These are phyloP conservation scores for Pissodes strobi DNA, from an alignment of 1,140 invertebrate species.

Conservation along the genomic window DNA sequence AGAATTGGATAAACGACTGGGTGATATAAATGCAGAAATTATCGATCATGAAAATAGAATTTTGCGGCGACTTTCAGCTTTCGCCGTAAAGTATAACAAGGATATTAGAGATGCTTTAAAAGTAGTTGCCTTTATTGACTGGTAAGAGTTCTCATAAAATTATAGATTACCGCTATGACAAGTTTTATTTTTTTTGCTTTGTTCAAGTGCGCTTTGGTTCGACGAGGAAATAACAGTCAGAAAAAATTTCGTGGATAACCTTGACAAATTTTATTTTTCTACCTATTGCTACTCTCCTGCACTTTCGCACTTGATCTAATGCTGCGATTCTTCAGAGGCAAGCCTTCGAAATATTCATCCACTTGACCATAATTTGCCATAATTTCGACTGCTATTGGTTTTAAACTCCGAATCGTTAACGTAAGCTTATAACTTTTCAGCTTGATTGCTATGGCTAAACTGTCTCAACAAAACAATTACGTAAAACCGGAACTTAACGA, in stretches of 20 bases:
- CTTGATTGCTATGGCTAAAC: slow-evolving; percentile 71
- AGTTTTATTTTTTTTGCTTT: no score
- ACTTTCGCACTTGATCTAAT: no score
- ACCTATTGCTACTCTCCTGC: no score
- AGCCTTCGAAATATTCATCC: no score
- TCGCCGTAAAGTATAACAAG: slow-evolving; percentile 65
- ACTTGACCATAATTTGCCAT: not conserved
- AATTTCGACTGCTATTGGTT: not conserved
- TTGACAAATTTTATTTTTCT: no score
- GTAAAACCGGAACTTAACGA: slow-evolving; percentile 67
- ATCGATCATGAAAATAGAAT: slow-evolving; percentile 76
- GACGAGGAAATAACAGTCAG: no score
- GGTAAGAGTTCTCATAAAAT: no score
- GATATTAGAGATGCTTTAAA: slow-evolving; percentile 66
- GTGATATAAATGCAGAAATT: slow-evolving; percentile 76
- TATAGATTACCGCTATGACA: no score
- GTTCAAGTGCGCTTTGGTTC: no score
- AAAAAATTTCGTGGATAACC: no score
- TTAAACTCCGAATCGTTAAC: no score
- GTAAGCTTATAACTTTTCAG: slow-evolving; percentile 65
- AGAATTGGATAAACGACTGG: slow-evolving; percentile 77
- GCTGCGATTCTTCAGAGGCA: no score
- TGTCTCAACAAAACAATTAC: slow-evolving; percentile 74
- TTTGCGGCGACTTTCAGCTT: slow-evolving; percentile 69
- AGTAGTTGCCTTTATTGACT: slow-evolving; percentile 73